Conservation (phyloP, 2,113 vertebrate genomes). For the Callaeas wilsoni region DNA sequence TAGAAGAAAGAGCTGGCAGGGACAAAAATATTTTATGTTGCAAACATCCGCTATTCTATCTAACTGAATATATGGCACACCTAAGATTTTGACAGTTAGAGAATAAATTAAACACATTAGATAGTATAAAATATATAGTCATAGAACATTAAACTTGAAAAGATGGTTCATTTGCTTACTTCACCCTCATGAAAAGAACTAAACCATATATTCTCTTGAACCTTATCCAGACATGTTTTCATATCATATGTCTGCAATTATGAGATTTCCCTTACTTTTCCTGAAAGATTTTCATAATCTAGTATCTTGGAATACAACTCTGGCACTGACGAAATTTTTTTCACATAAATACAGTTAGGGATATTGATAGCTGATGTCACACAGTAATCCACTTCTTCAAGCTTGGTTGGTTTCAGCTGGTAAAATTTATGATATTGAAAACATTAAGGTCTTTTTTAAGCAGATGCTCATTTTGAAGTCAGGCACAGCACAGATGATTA, state of each 20-base stretch:
- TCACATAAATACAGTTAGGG: neutral
- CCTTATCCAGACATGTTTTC: neutral
- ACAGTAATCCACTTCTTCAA: neutral
- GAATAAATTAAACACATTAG: neutral
- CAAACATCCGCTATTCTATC: neutral
- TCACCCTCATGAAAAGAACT: neutral
- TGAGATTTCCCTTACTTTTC: neutral
- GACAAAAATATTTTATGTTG: neutral
- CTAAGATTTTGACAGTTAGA: neutral
- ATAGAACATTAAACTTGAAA: neutral
- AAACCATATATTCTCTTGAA: neutral
- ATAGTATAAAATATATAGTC: neutral
- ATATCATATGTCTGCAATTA: neutral
- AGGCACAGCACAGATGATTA: neutral
- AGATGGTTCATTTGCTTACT: neutral
- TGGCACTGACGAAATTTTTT: neutral
- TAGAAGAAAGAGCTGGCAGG: neutral
- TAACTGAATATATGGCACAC: neutral
- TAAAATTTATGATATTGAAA: neutral
- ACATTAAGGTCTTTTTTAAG: neutral
- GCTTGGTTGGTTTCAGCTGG: neutral
- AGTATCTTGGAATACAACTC: neutral
- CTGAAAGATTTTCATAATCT: neutral
- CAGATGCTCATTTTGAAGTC: neutral
- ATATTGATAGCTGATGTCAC: neutral